A percentile compares a stretch with the other conserved stretches of the same genome.
Conservation (phyloP, 2,888 invertebrate genomes). For the Chymomyza amoena region DNA sequence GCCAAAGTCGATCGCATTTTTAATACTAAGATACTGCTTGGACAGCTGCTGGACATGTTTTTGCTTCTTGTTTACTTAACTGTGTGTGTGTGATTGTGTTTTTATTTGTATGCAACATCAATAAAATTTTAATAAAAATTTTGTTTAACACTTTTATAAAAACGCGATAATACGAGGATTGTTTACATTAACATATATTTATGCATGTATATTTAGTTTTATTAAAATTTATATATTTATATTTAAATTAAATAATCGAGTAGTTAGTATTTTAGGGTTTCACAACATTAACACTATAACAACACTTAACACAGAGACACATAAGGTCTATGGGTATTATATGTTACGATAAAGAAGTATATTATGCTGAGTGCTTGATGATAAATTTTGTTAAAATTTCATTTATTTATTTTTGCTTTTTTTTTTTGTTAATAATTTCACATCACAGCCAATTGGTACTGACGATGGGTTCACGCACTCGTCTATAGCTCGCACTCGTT, state of each 20-base stretch:
- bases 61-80: too few species aligned
- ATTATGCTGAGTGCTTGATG: neutral
- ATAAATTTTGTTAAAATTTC: conserved; percentile 17
- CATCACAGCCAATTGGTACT: conserved; percentile 77
- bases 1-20: neutral
- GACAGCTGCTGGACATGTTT: conserved; percentile 37
- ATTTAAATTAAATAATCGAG: neutral
- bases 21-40: conserved; percentile 17
- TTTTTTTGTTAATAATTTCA: conserved; percentile 61
- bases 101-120: conserved; percentile 59
- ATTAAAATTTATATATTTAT: too few species aligned
- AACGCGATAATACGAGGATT: conserved; percentile 66
- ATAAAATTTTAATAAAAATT: conserved; percentile 71
- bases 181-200: conserved; percentile 48
- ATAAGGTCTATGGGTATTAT: neutral
- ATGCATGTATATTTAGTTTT: conserved; percentile 8
- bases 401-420: conserved; percentile 13
- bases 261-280: neutral
- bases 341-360: neutral
- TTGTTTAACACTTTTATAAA: conserved; percentile 71
- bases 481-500: conserved; percentile 16
- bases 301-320: conserved; percentile 38
- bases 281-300: conserved; percentile 12
- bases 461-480: conserved; percentile 67
- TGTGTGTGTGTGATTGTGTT: conserved; percentile 33